Conservation (phyloP, 2,797 vertebrate species). For the Bradypus variegatus region DNA sequence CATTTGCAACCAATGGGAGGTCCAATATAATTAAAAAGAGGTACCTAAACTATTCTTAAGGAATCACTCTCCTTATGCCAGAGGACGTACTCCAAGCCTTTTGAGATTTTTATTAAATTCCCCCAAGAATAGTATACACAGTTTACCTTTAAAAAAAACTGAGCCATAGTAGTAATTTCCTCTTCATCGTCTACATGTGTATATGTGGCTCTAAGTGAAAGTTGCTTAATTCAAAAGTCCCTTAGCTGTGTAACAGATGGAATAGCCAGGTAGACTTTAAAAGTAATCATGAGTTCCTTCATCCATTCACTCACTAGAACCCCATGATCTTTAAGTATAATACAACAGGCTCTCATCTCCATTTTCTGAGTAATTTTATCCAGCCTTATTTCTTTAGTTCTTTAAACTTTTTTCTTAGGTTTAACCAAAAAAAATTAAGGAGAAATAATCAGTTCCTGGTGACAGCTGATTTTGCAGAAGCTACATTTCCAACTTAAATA, state of each 20-base stretch:
- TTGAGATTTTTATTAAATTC: conserved; percentile 40
- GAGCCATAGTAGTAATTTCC: not conserved
- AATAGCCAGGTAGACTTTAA: not conserved
- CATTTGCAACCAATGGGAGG: conserved; percentile 20
- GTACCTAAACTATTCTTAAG: conserved; percentile 7
- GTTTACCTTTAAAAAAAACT: not conserved
- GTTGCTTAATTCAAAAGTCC: not conserved
- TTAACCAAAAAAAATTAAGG: not conserved
- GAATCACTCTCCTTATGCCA: conserved; percentile 11
- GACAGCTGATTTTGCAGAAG: not conserved
- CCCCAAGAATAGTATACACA: not conserved
- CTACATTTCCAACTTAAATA: conserved; percentile 4
- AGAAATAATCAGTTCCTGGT: not conserved
- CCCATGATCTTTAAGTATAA: not conserved
- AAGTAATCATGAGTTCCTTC: not conserved
- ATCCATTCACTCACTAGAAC: not conserved
- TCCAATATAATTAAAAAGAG: not conserved
- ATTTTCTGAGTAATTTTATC: not conserved
- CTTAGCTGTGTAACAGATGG: not conserved
- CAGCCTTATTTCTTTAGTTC: not conserved
- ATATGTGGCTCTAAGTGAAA: not conserved
- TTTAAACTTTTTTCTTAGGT: not conserved
- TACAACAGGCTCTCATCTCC: not conserved
- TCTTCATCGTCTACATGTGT: not conserved
- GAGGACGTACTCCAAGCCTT: conserved; percentile 4